These are phyloP conservation scores for Gambusia yucatana DNA, from an alignment of 2,797 vertebrate genomes.

Conservation along the genomic window DNA sequence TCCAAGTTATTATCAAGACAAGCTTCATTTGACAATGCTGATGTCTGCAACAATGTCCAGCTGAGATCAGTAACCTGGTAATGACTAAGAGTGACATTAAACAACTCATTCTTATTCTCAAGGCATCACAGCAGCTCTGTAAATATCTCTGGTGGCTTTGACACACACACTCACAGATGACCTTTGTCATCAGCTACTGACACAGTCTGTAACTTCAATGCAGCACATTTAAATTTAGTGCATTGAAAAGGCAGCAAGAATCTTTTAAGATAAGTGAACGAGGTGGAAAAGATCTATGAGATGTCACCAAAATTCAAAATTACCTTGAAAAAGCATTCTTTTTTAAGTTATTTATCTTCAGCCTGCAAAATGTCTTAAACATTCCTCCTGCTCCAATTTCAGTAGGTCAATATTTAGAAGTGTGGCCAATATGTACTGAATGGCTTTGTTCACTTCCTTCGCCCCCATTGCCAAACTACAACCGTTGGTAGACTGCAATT, in stretches of 20 bases:
- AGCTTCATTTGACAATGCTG: not conserved
- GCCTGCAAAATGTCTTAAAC: too few relatives aligned
- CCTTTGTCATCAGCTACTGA: slow-evolving; percentile 5
- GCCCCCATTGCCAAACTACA: too few relatives aligned
- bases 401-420: too few relatives aligned
- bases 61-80: not conserved
- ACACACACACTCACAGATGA: not conserved
- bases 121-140: slow-evolving; percentile 6
- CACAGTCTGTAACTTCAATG: not conserved
- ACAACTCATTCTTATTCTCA: slow-evolving; percentile 7
- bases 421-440: too few relatives aligned
- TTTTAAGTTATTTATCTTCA: too few relatives aligned
- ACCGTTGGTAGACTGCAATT: too few relatives aligned
- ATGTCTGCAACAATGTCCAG: not conserved
- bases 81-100: not conserved
- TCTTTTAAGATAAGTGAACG: not conserved
- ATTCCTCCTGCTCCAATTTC: too few relatives aligned
- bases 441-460: too few relatives aligned
- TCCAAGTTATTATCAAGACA: not conserved
- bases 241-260: not conserved
- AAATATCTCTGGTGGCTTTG: not conserved
- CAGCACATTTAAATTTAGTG: not conserved
- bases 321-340: not conserved
- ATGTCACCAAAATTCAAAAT: not conserved
- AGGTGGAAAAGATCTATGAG: not conserved